These are phyloP conservation scores for Nephotettix cincticeps DNA, from an alignment of 1,140 invertebrate species.

Conservation along the genomic window DNA sequence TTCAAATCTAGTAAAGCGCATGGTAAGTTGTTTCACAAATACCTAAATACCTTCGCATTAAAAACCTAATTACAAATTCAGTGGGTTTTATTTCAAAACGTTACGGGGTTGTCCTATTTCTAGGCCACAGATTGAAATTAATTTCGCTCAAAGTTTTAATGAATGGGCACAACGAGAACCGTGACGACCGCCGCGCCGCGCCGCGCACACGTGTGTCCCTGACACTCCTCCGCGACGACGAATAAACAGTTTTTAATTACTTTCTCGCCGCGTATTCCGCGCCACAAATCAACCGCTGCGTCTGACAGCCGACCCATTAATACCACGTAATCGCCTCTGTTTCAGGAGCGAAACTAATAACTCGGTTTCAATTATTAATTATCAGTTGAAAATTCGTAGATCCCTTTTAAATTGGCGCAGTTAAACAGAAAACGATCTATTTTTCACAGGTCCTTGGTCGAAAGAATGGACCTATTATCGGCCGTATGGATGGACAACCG, in stretches of 20 bases:
- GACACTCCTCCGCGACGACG: neutral
- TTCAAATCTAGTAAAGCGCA: too few relatives aligned
- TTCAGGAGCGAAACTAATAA: neutral
- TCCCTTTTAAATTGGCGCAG: neutral
- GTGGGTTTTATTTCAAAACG: too few relatives aligned
- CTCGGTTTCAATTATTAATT: neutral
- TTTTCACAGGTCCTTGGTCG: neutral
- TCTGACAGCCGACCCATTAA: neutral
- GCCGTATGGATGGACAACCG: neutral
- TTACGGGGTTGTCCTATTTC: too few relatives aligned
- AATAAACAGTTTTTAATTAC: neutral
- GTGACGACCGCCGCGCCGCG: neutral
- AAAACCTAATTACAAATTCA: too few relatives aligned
- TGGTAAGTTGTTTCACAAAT: too few relatives aligned
- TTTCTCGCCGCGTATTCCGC: too few relatives aligned
- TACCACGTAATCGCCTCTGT: neutral
- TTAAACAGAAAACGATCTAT: neutral
- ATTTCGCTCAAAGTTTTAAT: too few relatives aligned
- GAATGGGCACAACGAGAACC: neutral
- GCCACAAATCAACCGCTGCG: too few relatives aligned
- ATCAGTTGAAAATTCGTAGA: neutral
- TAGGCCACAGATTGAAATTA: too few relatives aligned
- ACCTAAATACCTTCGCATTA: too few relatives aligned
- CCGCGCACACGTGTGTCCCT: neutral
- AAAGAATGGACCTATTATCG: neutral